Evolutionary conservation across 2,113 vertebrate genomes (phyloP), one percentile per base, ranked within the genome.

Genomic region (Ancistrus triradiatus): DNA sequence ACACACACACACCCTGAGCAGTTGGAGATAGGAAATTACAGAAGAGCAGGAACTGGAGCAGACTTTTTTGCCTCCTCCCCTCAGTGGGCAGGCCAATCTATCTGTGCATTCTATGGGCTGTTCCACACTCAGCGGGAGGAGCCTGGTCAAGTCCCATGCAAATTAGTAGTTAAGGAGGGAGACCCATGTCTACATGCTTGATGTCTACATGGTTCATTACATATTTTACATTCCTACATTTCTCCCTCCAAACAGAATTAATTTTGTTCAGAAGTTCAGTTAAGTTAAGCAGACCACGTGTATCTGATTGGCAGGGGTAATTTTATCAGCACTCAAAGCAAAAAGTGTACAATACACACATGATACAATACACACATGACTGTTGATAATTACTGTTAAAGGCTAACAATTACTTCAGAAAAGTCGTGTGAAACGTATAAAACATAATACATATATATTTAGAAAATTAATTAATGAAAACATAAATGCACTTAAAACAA

Each of bases 11-110:
- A 79, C 78, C 73, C 74, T 72, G 78, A 83, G 85, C 83, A 85
- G 85, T 84, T 85, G 84, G 82, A 78, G 84, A 85, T 88, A 89
- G 86, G 85, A 90, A 88, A 89, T 89, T 87, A 89, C 88, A 80
- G 87, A 78, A 83, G 83, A 84, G 58, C 70, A 65, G 84, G 83
- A 87, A 80, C 81, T 77, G 75, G 84, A 85, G 84, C 82, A 83
- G 81, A 73, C 69, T 79, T 84, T n/a, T 86, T 81, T 77, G 7
- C 19, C 43, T 38, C 84, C 85, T 82, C 81, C 78, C 85, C 84
- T 85, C 72, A 83, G 82, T 88, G 88, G 86, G 87, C 81, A 74
- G 83, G 86, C 86, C 86, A 82, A 83, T 82, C 76, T 78, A 82
- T 85, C 84, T 85, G 81, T 65, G 83, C 77, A 80, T 75, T 83